Percentiles rank a stretch among this genome's conserved stretches.
phyloP scores from a whole-genome alignment of 1,140 invertebrate species.

The Listronotus bonariensis region DNA sequence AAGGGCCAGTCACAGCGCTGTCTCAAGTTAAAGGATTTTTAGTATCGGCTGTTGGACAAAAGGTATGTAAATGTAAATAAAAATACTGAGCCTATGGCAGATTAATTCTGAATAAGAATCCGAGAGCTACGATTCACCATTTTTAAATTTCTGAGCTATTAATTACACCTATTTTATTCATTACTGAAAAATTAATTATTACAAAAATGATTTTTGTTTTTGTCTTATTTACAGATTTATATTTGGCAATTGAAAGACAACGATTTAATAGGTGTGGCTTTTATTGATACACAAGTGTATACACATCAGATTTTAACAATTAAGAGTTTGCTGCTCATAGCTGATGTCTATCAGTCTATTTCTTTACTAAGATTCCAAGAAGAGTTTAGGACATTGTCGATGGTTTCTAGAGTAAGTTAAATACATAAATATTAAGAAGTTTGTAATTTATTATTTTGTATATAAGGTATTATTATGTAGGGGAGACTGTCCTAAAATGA shows the following conservation, averaged over 20 bases:
- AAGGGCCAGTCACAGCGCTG: slow-evolving; percentile 97
- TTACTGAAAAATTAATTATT: not conserved
- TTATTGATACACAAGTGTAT: slow-evolving; percentile 98
- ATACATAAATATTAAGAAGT: too few relatives aligned
- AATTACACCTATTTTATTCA: too few relatives aligned
- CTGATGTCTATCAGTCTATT: slow-evolving; percentile 96
- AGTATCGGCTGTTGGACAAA: slow-evolving; percentile 96
- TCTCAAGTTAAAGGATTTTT: slow-evolving; percentile 93
- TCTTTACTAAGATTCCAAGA: slow-evolving; percentile 94
- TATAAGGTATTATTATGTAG: too few relatives aligned
- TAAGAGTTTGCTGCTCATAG: slow-evolving; percentile 93
- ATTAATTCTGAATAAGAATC: too few relatives aligned
- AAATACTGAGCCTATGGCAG: too few relatives aligned
- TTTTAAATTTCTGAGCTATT: too few relatives aligned
- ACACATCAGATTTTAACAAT: slow-evolving; percentile 92
- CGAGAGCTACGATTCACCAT: too few relatives aligned
- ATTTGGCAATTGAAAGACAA: slow-evolving; percentile 98
- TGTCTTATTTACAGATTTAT: slow-evolving; percentile 78
- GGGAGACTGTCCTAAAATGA: too few relatives aligned
- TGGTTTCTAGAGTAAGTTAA: slow-evolving; percentile 83
- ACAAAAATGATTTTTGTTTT: not conserved
- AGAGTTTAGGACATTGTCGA: slow-evolving; percentile 89
- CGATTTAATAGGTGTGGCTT: slow-evolving; percentile 95
- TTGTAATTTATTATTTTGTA: too few relatives aligned
- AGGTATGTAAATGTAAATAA: slow-evolving; percentile 63